These are phyloP conservation scores for Eueides isabella DNA, from an alignment of 1,140 invertebrate species.

Conservation along the genomic window DNA sequence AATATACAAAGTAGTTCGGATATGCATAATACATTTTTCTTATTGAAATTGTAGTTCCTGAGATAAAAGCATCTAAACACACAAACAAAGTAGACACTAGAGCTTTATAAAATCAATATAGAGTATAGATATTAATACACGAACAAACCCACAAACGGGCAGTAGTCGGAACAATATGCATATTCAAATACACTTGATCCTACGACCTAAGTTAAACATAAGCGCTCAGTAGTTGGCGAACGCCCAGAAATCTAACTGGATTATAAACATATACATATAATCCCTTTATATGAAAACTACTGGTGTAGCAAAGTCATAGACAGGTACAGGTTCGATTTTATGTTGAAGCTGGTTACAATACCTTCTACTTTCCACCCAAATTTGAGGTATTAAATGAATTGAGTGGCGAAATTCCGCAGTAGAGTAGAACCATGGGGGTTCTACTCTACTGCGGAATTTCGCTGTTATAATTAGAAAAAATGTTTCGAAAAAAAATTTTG, in stretches of 20 bases:
- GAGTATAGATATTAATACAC: neutral
- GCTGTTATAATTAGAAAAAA: too few species aligned
- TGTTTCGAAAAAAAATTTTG: too few species aligned
- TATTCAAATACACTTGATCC: slow-evolving; percentile 24
- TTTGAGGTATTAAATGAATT: neutral
- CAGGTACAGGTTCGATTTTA: neutral
- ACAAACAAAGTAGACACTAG: neutral
- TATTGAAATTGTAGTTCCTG: too few species aligned
- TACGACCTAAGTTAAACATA: slow-evolving; percentile 24
- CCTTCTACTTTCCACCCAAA: too few species aligned
- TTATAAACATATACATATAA: slow-evolving; percentile 3
- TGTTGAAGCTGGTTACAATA: neutral
- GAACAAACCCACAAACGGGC: neutral
- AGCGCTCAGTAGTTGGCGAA: slow-evolving; percentile 22
- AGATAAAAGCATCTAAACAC: too few species aligned
- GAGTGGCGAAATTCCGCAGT: neutral
- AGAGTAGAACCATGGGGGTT: too few species aligned
- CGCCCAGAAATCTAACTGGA: slow-evolving; percentile 9
- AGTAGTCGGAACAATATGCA: slow-evolving; percentile 2
- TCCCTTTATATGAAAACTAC: neutral
- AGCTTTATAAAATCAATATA: neutral
- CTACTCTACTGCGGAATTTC: too few species aligned
- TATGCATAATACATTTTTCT: too few species aligned
- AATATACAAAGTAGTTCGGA: too few species aligned
- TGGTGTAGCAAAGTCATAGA: neutral